Percentiles rank a stretch among this genome's conserved stretches.
These are phyloP conservation scores for Macropus fuliginosus DNA, from an alignment of 2,797 vertebrate species.

Conservation along the genomic window DNA sequence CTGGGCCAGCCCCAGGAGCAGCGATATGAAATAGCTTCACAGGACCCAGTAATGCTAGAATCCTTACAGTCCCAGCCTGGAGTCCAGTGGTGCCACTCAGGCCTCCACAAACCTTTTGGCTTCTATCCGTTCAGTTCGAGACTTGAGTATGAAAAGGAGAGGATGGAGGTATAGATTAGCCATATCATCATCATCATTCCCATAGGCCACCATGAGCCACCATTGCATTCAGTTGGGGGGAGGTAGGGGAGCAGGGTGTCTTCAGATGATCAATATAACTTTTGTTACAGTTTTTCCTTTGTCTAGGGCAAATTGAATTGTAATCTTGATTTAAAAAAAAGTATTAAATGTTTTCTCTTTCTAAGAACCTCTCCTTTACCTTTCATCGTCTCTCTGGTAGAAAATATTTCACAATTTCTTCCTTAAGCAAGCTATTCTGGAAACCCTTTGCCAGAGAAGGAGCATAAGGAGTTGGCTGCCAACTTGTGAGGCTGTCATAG, in stretches of 20 bases:
- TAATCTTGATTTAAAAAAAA: slow-evolving; percentile 79
- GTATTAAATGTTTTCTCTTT: slow-evolving; percentile 85
- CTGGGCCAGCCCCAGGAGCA: neutral
- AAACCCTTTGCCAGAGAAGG: neutral
- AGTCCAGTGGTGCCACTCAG: neutral
- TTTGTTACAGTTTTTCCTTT: slow-evolving; percentile 58
- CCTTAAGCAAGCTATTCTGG: neutral
- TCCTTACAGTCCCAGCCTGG: neutral
- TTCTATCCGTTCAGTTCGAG: neutral
- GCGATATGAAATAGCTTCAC: neutral
- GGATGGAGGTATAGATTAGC: neutral
- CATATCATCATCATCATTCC: slow-evolving; percentile 62
- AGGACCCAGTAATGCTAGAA: neutral
- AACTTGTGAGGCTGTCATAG: neutral
- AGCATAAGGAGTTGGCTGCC: neutral
- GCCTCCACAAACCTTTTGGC: neutral
- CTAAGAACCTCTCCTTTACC: slow-evolving; percentile 59
- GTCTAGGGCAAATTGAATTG: slow-evolving; percentile 70
- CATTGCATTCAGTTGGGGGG: neutral
- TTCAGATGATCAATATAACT: neutral
- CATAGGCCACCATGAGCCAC: neutral
- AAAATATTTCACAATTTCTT: neutral
- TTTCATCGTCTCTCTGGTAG: neutral
- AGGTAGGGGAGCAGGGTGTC: neutral
- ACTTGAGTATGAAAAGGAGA: neutral